These are phyloP conservation scores for Syngnathoides biaculeatus DNA, from an alignment of 2,113 vertebrate genomes.

Conservation along the genomic window DNA sequence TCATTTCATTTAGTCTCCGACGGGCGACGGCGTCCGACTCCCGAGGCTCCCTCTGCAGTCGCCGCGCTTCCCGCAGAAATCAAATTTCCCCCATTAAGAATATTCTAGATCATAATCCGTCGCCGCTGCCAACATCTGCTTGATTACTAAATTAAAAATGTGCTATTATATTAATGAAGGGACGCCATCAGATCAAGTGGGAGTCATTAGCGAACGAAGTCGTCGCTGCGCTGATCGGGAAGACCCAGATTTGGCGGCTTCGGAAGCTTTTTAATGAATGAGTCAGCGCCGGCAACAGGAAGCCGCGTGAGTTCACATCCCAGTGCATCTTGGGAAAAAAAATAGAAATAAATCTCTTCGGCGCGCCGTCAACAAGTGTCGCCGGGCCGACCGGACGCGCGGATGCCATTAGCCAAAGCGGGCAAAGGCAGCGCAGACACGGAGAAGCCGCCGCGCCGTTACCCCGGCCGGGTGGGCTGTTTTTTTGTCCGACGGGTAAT, in stretches of 20 bases:
- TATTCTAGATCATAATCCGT: neutral
- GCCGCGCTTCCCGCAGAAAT: neutral
- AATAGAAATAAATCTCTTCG: slow-evolving; percentile 5
- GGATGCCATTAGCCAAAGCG: slow-evolving; percentile 25
- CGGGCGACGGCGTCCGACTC: neutral
- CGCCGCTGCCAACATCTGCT: slow-evolving; percentile 26
- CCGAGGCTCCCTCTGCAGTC: neutral
- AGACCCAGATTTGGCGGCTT: neutral
- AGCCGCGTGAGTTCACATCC: neutral
- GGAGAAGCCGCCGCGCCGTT: slow-evolving; percentile 15
- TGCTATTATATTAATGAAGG: slow-evolving; percentile 49
- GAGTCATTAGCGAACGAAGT: slow-evolving; percentile 24
- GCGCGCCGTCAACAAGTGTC: slow-evolving; percentile 22
- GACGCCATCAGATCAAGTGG: slow-evolving; percentile 24
- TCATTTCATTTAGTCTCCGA: neutral
- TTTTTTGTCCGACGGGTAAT: slow-evolving; percentile 62
- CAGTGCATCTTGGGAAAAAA: slow-evolving; percentile 35
- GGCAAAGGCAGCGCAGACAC: slow-evolving; percentile 8
- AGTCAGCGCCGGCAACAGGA: slow-evolving; percentile 31
- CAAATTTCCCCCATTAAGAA: slow-evolving; percentile 18
- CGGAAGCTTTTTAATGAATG: slow-evolving; percentile 20
- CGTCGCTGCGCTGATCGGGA: neutral
- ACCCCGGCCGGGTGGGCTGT: slow-evolving; percentile 36
- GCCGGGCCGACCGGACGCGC: slow-evolving; percentile 1
- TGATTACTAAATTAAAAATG: slow-evolving; percentile 52